Evolutionary conservation across 1,140 invertebrate species (phyloP).

Genomic region (Sitobion miscanthi): DNA sequence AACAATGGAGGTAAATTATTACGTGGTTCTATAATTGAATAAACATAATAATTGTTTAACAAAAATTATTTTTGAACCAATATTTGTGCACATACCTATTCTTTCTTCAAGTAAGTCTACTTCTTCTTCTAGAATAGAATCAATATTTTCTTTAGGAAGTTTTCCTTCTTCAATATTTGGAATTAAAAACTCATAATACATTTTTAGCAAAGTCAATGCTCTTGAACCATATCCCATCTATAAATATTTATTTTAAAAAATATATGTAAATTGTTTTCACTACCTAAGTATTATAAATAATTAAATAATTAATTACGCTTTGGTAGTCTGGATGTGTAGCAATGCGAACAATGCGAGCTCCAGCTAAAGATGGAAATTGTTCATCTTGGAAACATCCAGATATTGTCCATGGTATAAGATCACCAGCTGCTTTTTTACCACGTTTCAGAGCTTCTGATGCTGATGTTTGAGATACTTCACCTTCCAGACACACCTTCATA

Average conservation of each 20-base stretch:
- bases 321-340: conserved; percentile 99
- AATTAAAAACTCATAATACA: conserved; percentile 90
- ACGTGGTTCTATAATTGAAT: conserved; percentile 65
- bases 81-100: conserved; percentile 64
- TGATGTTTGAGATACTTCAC: conserved; percentile 84
- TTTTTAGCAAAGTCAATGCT: conserved; percentile 81
- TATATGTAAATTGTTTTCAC: not conserved
- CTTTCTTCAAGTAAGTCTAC: conserved; percentile 69
- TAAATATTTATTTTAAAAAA: not conserved
- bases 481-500: conserved; percentile 87
- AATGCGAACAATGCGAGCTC: conserved; percentile 91
- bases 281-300: not conserved
- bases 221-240: conserved; percentile 94
- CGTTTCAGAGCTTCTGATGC: conserved; percentile 80
- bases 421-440: conserved; percentile 90
- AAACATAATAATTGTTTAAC: not conserved
- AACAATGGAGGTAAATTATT: conserved; percentile 75
- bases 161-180: conserved; percentile 69
- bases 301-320: conserved; percentile 66
- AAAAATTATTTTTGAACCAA: not conserved
- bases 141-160: conserved; percentile 64
- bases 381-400: conserved; percentile 94
- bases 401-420: conserved; percentile 98
- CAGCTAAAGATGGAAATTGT: conserved; percentile 89
- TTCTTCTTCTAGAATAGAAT: conserved; percentile 67